A percentile compares a stretch with the other conserved stretches of the same genome.
phyloP scores from a whole-genome alignment of 2,797 vertebrate species.

The Pangasius macronema region DNA sequence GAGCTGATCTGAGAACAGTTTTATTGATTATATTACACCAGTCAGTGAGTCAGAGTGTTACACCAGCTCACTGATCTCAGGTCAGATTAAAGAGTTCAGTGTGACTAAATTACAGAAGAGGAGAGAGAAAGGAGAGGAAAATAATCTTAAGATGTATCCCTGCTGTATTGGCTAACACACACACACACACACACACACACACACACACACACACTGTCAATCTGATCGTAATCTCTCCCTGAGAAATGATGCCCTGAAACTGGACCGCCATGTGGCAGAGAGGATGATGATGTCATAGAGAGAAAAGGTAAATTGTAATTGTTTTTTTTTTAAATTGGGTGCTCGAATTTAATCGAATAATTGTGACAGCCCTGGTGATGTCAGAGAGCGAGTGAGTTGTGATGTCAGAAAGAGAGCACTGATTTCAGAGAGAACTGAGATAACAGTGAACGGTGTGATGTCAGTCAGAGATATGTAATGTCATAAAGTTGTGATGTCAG shows the following conservation, averaged over 20 bases:
- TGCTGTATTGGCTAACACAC: background rate
- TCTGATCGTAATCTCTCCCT: background rate
- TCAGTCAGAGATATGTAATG: background rate
- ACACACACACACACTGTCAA: background rate
- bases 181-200: background rate
- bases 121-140: background rate
- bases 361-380: background rate
- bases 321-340: too few species aligned
- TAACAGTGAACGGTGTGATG: background rate
- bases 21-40: background rate
- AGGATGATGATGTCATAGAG: background rate
- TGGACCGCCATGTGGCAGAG: too few species aligned
- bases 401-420: background rate
- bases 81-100: background rate
- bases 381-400: background rate
- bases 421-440: background rate
- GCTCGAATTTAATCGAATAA: too few species aligned
- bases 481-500: background rate
- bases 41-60: background rate
- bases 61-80: constrained; percentile 13
- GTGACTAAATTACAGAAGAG: background rate
- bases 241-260: too few species aligned
- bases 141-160: background rate
- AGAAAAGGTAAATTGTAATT: too few species aligned
- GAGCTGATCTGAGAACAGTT: constrained; percentile 34